Base-by-base conservation (phyloP, 2,113 vertebrate species). In the Cephalopholis sonnerati region DNA sequence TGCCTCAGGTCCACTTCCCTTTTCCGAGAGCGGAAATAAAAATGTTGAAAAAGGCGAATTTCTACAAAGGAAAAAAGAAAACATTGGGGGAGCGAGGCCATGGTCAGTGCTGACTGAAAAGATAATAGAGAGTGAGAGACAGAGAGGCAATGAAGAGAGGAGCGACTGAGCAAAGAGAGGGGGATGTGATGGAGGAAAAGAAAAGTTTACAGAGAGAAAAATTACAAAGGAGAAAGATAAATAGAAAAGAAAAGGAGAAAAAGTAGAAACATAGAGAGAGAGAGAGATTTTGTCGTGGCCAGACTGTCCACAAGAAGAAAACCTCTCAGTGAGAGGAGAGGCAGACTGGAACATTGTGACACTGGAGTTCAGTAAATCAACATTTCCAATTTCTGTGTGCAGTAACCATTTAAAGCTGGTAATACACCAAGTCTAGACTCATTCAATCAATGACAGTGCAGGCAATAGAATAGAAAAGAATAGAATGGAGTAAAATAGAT, bases 341-440 rank as follows among this genome's bases (percentile, higher is more conserved):
- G 74, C 67, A 53, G 73, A 68, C 68, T 63, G 78, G 66, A 79
- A 79, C 71, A 77, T 57, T 55, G 65, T 64, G 79, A 63, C 72
- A 69, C 58, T 41, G 58, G 57, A 53, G 46, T 48, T 75, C 81
- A 48, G 27, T 75, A 78, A 89, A 86, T 86, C 87, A 81, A 51
- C 81, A 79, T 78, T 84, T 87, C 65, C 84, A 79, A 61, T 78
- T 84, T 87, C 39, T 5, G 29, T 71, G 64, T 27, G 57, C 59
- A 48, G 24, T 27, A 62, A 79, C 63, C 77, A 75, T 81, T 82
- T 78, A 66, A 51, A 70, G 54, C 17, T 65, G n/a, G 58, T 50
- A 58, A 62, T 50, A 63, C 81, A 27, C 22, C 2, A 0, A 39
- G 46, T 22, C 64, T 2, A 17, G 59, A 77, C 36, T 71, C 46